A percentile compares a stretch with the other conserved stretches of the same genome.
These are phyloP conservation scores for Helleia helle DNA, from an alignment of 2,888 invertebrate species.

Conservation along the genomic window DNA sequence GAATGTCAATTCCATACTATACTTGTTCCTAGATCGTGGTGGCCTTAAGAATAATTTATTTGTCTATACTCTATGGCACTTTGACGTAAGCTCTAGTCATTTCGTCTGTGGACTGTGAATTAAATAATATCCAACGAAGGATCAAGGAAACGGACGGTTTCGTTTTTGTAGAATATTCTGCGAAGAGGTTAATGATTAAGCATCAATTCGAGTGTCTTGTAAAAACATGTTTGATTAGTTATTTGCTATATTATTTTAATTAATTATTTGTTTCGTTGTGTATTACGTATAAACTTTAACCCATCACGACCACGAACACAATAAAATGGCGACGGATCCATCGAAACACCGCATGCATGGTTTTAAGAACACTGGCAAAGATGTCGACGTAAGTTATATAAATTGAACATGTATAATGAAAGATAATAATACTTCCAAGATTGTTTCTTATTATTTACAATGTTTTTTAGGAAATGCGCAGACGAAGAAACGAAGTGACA, in stretches of 20 bases:
- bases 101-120: conserved; percentile 34
- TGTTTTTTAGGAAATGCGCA: conserved; percentile 90
- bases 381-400: conserved; percentile 92
- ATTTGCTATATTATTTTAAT: conserved; percentile 45
- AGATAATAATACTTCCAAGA: background rate
- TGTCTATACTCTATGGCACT: background rate
- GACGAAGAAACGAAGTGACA: conserved; percentile 96
- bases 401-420: conserved; percentile 7
- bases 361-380: conserved; percentile 99
- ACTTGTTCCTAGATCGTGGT: background rate
- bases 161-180: conserved; percentile 54
- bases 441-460: conserved; percentile 9
- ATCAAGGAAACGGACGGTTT: conserved; percentile 44
- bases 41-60: background rate
- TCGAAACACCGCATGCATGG: conserved; percentile 91
- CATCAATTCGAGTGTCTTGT: conserved; percentile 43
- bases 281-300: conserved; percentile 45
- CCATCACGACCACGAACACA: conserved; percentile 42
- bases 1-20: too few species aligned
- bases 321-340: conserved; percentile 86
- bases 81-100: conserved; percentile 1
- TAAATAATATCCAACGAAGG: conserved; percentile 39
- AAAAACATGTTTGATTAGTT: conserved; percentile 64
- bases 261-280: conserved; percentile 59
- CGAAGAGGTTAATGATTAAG: conserved; percentile 57